Conservation (phyloP, 2,797 vertebrate genomes). For the Typhlichthys subterraneus region DNA sequence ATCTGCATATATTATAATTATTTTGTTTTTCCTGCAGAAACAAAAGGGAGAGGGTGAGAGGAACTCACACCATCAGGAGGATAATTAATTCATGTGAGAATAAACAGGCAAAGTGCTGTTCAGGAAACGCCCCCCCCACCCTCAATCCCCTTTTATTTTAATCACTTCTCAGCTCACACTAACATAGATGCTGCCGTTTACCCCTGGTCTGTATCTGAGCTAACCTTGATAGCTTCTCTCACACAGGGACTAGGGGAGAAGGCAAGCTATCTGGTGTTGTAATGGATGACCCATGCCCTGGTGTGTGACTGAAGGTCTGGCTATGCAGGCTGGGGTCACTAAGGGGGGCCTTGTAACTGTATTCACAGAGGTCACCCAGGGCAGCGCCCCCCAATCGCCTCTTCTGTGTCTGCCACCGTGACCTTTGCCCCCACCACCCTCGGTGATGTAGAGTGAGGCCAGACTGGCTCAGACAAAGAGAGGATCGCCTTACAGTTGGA, state of each 20-base stretch:
- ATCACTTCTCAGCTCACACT: not conserved
- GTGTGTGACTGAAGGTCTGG: constrained; percentile 40
- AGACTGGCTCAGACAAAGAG: constrained; percentile 54
- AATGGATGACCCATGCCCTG: constrained; percentile 36
- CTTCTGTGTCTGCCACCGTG: constrained; percentile 45
- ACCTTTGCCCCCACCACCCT: constrained; percentile 53
- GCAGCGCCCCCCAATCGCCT: constrained; percentile 12
- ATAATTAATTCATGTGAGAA: constrained; percentile 61
- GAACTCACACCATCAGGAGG: constrained; percentile 24
- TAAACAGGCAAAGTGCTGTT: constrained; percentile 44
- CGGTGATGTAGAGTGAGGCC: constrained; percentile 50
- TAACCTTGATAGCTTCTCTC: constrained; percentile 17
- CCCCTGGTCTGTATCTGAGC: constrained; percentile 9
- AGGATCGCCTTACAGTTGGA: constrained; percentile 77
- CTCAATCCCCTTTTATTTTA: constrained; percentile 30
- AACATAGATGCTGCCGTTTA: constrained; percentile 14
- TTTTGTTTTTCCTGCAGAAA: constrained; percentile 34
- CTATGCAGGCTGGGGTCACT: constrained; percentile 41
- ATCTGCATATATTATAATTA: constrained; percentile 55
- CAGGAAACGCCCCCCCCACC: constrained; percentile 12
- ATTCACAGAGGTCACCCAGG: constrained; percentile 57
- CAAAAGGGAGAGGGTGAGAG: constrained; percentile 20
- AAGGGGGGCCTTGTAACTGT: constrained; percentile 58
- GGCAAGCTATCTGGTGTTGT: constrained; percentile 23
- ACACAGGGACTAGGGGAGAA: not conserved